Evolutionary conservation across 1,140 invertebrate genomes (phyloP), one percentile per base, ranked within the genome.

Genomic region (Temnothorax longispinosus): DNA sequence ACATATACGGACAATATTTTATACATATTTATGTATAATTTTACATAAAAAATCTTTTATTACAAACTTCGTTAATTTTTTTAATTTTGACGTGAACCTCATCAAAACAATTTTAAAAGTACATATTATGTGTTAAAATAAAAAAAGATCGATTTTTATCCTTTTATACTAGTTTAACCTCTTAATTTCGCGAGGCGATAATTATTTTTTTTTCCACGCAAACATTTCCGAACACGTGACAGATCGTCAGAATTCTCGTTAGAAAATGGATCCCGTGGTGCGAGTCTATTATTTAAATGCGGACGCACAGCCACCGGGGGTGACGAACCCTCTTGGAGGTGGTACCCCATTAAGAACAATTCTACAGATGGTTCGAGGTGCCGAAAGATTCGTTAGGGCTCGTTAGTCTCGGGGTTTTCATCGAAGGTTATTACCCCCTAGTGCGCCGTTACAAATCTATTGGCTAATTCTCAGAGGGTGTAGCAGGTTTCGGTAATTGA

Each of bases 351-450:
- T 93, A 94, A 86, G 89, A 74, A 85, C 56, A 85, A 91, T 90
- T 89, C 90, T 93, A 91, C 94, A 94, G 94, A 95, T 94, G 94
- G 94, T 91, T 76, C 89, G 89, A 92, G 89, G 92, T 92, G 91
- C 89, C 88, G 91, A 92, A 89, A 90, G 93, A 94, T 93, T 94
- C 93, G 93, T 94, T 94, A 93, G 92, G 65, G 88, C 89, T 94
- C 91, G 92, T 94, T 94, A 94, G 89, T 62, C 77, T 81, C 78
- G 87, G 82, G 91, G 91, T 90, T 92, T 92, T 88, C 76, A 71
- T 88, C 85, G 62, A 54, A 75, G 87, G 62, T 89, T 81, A 65
- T 62, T 84, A 85, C 82, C 58, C 88, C 92, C 91, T 41, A 87
- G 74, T 74, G 92, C 27, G 90, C 54, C 62, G 54, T 88, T 72